Evolutionary conservation across 2,797 vertebrate genomes (phyloP), one percentile per base, ranked within the genome.

Genomic region (Sebastes cheni): DNA sequence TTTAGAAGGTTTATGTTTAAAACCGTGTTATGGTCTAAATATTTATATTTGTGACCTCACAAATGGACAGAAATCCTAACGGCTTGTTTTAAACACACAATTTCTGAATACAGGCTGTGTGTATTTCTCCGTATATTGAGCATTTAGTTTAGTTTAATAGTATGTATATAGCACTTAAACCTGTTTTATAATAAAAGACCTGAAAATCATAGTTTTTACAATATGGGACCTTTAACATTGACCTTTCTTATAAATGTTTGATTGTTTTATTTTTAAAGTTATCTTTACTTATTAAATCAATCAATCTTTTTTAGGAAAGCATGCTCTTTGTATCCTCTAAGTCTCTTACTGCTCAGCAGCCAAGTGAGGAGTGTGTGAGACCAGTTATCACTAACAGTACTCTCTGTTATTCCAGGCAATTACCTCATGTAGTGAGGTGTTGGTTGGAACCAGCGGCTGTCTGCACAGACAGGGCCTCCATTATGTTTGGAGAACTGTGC

Each of bases 401-500:
- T 76, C 62, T 73, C 66, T 71, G 68, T 86, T 71, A 69, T 82
- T 82, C 52, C 71, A 82, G 61, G 59, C 77, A 64, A 30, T 86
- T 81, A 79, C 79, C 79, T 83, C 88, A 87, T 81, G 71, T 55
- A 46, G 73, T 79, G 75, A 89, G 74, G 79, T 86, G 85, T 85
- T 83, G 59, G 79, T 88, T 86, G 86, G 77, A 88, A 83, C 71
- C 71, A 64, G 69, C 18, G 27, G 68, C 79, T 79, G 77, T 81
- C 81, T 79, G 74, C 70, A 32, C 74, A 79, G 46, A 89, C 90
- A 90, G 87, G 88, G 87, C 50, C 58, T 64, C 77, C 79, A 84
- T 91, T 91, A 83, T 91, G 46, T 71, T 23, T 0, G 2, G 39
- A 78, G 32, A 11, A 23, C 75, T 65, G 62, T 3, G 61, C 73